Evolutionary conservation across 2,888 invertebrate species (phyloP).

Genomic region (Epistrophe grossulariae): DNA sequence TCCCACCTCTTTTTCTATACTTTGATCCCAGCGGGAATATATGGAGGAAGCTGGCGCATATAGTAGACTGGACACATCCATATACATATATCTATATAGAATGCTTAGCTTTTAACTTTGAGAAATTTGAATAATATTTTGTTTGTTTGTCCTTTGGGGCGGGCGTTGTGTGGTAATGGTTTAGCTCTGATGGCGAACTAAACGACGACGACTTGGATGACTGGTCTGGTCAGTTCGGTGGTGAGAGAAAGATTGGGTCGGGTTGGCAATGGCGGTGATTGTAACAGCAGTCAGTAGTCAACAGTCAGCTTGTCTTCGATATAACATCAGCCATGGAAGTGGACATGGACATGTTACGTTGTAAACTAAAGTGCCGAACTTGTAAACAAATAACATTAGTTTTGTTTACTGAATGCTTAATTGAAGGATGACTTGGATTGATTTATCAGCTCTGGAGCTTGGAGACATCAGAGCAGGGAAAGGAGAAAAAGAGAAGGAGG

Average conservation of each 20-base stretch:
- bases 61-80: constrained; percentile 23
- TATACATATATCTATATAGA: constrained; percentile 1
- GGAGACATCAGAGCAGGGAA: neutral
- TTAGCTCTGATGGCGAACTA: constrained; percentile 55
- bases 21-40: constrained; percentile 38
- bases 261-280: constrained; percentile 6
- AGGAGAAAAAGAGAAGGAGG: neutral
- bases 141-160: constrained; percentile 70
- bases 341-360: constrained; percentile 70
- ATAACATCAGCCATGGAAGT: constrained; percentile 23
- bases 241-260: neutral
- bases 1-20: neutral
- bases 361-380: constrained; percentile 73
- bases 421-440: constrained; percentile 74
- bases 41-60: constrained; percentile 17
- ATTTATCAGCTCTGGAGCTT: constrained; percentile 57
- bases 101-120: constrained; percentile 42
- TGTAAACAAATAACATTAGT: constrained; percentile 74
- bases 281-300: constrained; percentile 50
- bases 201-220: constrained; percentile 62
- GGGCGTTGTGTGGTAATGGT: constrained; percentile 62
- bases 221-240: constrained; percentile 20
- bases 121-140: constrained; percentile 75
- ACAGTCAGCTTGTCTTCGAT: constrained; percentile 50
- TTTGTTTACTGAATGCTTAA: constrained; percentile 74